phyloP scores from a whole-genome alignment of 2,113 vertebrate genomes.

The Pteruthius melanotis region DNA sequence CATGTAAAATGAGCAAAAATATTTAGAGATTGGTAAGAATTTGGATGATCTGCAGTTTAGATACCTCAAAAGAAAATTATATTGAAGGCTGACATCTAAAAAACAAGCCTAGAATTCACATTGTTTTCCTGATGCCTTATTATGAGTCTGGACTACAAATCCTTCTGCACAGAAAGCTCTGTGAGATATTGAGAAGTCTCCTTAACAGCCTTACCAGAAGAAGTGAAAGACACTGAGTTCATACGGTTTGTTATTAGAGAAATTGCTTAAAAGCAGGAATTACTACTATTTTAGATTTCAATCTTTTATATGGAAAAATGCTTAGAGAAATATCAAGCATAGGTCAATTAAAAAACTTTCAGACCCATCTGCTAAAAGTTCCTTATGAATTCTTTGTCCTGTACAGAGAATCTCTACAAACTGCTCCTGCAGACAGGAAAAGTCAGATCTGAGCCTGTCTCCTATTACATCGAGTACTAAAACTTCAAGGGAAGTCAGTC shows the following conservation, averaged over 20 bases:
- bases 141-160: not conserved
- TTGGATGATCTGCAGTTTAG: not conserved
- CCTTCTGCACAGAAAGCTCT: not conserved
- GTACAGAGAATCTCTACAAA: not conserved
- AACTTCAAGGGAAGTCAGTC: not conserved
- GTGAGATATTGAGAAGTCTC: not conserved
- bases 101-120: not conserved
- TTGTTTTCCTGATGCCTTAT: not conserved
- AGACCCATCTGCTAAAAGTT: not conserved
- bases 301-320: not conserved
- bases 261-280: not conserved
- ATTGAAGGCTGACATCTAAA: not conserved
- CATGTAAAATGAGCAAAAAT: not conserved
- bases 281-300: not conserved
- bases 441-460: not conserved
- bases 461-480: not conserved
- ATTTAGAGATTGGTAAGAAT: not conserved
- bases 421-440: not conserved
- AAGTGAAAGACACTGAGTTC: not conserved
- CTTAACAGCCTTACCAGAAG: not conserved
- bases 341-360: not conserved
- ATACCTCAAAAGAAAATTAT: not conserved
- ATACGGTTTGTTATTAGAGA: not conserved
- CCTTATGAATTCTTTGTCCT: not conserved
- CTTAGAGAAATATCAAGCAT: not conserved